Conservation (phyloP, 1,140 invertebrate genomes). For the Listronotus bonariensis region DNA sequence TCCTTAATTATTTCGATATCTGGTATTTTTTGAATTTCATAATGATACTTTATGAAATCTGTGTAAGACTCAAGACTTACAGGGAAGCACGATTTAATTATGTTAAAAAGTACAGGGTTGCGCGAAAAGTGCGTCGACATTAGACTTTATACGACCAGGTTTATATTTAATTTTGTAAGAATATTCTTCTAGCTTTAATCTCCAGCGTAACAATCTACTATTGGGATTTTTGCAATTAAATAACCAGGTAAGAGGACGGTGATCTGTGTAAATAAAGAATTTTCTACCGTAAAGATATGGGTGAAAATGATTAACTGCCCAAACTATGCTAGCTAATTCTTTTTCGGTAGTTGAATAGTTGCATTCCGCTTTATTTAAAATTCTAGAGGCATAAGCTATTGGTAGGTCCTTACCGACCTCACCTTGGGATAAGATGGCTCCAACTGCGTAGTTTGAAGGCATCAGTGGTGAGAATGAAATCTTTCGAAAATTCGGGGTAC, state of each 20-base stretch:
- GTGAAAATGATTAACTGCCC: constrained; percentile 23
- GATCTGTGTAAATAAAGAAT: constrained; percentile 28
- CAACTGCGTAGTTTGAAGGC: constrained; percentile 52
- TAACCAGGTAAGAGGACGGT: too few relatives aligned
- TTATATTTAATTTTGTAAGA: constrained; percentile 57
- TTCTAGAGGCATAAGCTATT: constrained; percentile 33
- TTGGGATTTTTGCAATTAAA: too few relatives aligned
- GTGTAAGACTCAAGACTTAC: constrained; percentile 28
- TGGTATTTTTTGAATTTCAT: constrained; percentile 38
- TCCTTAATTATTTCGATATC: constrained; percentile 39
- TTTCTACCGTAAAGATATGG: constrained; percentile 28
- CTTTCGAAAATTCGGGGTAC: constrained; percentile 49
- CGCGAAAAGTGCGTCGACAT: constrained; percentile 52
- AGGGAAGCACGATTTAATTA: neutral
- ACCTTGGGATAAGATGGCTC: constrained; percentile 48
- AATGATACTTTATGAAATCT: constrained; percentile 49
- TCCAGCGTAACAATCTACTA: constrained; percentile 55
- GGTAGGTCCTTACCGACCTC: constrained; percentile 41
- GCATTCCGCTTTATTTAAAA: too few relatives aligned
- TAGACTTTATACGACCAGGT: constrained; percentile 52
- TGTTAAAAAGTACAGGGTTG: constrained; percentile 9
- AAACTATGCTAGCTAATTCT: constrained; percentile 6
- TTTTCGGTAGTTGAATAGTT: constrained; percentile 37
- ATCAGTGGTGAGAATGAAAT: constrained; percentile 54
- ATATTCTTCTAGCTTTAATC: constrained; percentile 54